Evolutionary conservation across 2,888 invertebrate species (phyloP).

Genomic region (Eubasilissa splendida): DNA sequence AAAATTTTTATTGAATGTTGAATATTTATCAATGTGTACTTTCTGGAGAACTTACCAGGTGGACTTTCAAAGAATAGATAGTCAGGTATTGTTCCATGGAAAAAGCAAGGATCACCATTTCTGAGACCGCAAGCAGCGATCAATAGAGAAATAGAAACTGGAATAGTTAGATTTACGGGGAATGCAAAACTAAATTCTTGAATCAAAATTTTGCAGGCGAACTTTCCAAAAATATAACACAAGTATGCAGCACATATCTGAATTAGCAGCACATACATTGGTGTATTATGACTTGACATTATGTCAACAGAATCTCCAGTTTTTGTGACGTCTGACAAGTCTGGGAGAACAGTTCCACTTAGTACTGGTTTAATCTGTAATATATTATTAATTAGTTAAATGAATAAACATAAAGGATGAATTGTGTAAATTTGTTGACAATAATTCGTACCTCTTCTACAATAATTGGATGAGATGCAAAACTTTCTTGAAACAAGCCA

Average conservation of each 20-base stretch:
- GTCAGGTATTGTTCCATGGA: slow-evolving; percentile 87
- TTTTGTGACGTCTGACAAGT: slow-evolving; percentile 82
- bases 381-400: neutral
- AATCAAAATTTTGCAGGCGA: slow-evolving; percentile 96
- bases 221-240: slow-evolving; percentile 95
- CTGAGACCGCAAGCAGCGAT: slow-evolving; percentile 92
- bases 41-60: slow-evolving; percentile 65
- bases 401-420: neutral
- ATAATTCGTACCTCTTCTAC: slow-evolving; percentile 77
- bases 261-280: slow-evolving; percentile 83
- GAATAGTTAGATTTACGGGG: slow-evolving; percentile 94
- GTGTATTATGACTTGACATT: slow-evolving; percentile 80
- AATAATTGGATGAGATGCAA: slow-evolving; percentile 84
- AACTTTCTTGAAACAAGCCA: slow-evolving; percentile 80
- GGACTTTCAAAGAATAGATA: slow-evolving; percentile 95
- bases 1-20: neutral
- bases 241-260: slow-evolving; percentile 89
- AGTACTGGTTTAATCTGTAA: slow-evolving; percentile 74
- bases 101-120: slow-evolving; percentile 89
- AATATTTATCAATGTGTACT: too few relatives aligned
- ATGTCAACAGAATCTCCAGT: slow-evolving; percentile 84
- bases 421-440: neutral
- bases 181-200: slow-evolving; percentile 98
- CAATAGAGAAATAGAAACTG: slow-evolving; percentile 88
- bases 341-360: slow-evolving; percentile 78